phyloP scores from a whole-genome alignment of 2,113 vertebrate species.

The Nothoprocta pentlandii region DNA sequence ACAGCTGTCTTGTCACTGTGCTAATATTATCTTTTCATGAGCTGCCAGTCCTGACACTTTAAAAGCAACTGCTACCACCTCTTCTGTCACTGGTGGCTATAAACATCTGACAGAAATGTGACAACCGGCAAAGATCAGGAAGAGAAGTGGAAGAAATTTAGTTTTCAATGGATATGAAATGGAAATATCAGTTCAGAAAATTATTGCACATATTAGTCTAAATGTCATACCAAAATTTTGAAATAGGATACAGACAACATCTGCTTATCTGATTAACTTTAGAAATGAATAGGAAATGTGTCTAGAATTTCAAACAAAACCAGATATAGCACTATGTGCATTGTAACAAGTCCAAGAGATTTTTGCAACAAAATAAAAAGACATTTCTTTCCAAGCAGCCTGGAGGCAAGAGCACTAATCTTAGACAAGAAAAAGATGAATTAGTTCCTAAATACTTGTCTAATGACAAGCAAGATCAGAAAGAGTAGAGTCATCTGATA shows the following conservation, averaged over 20 bases:
- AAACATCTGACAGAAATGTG: background rate
- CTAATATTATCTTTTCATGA: background rate
- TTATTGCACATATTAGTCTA: background rate
- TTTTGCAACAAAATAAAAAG: background rate
- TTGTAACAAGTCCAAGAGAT: background rate
- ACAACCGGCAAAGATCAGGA: background rate
- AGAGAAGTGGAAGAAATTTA: background rate
- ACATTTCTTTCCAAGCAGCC: background rate
- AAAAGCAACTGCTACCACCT: conserved; percentile 25
- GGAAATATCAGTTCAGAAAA: background rate
- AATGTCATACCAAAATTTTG: background rate
- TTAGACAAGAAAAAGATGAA: background rate
- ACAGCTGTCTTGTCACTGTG: background rate
- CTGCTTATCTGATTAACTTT: background rate
- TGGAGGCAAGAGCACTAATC: background rate
- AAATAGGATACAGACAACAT: background rate
- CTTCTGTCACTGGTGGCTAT: background rate
- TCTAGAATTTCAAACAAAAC: background rate
- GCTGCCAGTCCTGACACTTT: background rate
- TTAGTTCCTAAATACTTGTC: background rate
- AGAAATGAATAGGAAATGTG: background rate
- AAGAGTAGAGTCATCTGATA: background rate
- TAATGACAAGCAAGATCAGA: background rate
- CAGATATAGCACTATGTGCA: background rate
- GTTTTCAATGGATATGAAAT: background rate